Evolutionary conservation across 2,888 invertebrate species (phyloP), one percentile per base, ranked within the genome.

Genomic region (Eilema depressum): DNA sequence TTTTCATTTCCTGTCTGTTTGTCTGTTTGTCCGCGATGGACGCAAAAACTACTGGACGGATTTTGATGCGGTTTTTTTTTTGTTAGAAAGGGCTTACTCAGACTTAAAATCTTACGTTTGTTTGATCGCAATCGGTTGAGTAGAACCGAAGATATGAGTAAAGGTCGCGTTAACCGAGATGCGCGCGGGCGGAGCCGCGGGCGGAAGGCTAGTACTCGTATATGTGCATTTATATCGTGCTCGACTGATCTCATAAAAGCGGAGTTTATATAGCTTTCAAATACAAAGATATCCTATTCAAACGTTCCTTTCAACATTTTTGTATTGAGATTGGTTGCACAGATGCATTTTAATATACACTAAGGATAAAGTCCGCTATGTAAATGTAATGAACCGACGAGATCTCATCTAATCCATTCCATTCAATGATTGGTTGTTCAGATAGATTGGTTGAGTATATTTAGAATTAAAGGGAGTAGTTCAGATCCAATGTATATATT

Each of bases 331-430:
- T 20, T 14, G 59, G 25, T 59, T 59, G 14, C 14, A 59, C 17
- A 59, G 5, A 28, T 56, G 64, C 64, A 56, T 65, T 65, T 28
- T 56, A 30, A n/a, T 10, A n/a, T 10, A n/a, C 8, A 8, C 23
- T 23, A 23, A 30, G 53, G 17, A 53, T 30, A 65, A 63, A 30
- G n/a, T 56, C 11, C 30, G 14, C n/a, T 65, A 65, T 65, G 56
- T 30, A 65, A 65, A 65, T 56, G 30, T n/a, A 56, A 23, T 65
- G 30, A 53, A 28, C 12, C 37, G 14, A 20, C 26, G 37, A 26
- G 41, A 25, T 25, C 25, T 25, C 12, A 63, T 37, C 41, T 25
- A 53, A 14, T 59, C 11, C 26, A 28, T 26, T 59, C 28, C 26
- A 59, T 26, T 59, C 14, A 17, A 28, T 26, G 14, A 59, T 59